Percentiles rank a stretch among this genome's conserved stretches.
Conservation (phyloP, 2,113 vertebrate species). For the Diadophis punctatus region DNA sequence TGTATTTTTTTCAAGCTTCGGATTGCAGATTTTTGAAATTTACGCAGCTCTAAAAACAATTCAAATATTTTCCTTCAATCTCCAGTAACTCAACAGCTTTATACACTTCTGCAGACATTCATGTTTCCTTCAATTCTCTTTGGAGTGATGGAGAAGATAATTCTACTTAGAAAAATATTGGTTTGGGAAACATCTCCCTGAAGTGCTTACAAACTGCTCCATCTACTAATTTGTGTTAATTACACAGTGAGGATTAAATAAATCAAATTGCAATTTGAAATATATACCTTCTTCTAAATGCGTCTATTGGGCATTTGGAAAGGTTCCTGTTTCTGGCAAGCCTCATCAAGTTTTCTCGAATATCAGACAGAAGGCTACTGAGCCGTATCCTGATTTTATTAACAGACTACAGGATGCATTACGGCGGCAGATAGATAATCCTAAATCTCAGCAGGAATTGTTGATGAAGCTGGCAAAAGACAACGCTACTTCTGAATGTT, state of each 20-base stretch:
- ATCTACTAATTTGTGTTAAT: not conserved
- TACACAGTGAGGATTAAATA: not conserved
- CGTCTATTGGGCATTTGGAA: no score
- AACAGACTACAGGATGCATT: no score
- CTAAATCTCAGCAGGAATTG: no score
- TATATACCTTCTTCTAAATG: not conserved
- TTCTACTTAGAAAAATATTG: not conserved
- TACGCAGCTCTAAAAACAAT: not conserved
- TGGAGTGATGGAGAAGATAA: not conserved
- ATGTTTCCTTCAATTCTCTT: not conserved
- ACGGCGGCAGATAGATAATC: no score
- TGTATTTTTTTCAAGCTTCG: not conserved
- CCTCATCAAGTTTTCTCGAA: no score
- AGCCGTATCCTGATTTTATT: no score
- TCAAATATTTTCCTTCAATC: not conserved
- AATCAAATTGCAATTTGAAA: not conserved
- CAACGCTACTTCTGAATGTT: no score
- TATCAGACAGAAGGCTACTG: no score
- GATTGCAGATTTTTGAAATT: not conserved
- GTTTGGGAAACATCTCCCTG: not conserved
- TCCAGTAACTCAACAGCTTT: not conserved
- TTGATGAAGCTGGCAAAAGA: no score
- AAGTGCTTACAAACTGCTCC: not conserved
- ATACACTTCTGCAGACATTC: not conserved
- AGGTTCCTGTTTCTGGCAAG: no score